phyloP scores from a whole-genome alignment of 2,113 vertebrate species.

The Sceloporus tristichus region DNA sequence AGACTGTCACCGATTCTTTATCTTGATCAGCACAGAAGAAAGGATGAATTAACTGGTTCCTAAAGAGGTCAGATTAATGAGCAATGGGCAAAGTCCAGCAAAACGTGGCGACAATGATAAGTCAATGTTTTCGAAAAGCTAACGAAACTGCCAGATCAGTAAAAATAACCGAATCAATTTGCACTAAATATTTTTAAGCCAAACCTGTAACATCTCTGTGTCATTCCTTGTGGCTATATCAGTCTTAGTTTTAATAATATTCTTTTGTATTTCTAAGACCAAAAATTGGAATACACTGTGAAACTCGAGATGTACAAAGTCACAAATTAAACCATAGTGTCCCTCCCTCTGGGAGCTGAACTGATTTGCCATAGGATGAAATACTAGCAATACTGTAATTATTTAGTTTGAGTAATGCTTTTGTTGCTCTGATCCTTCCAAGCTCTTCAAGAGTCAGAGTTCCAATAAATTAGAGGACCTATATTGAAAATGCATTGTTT shows the following conservation, averaged over 20 bases:
- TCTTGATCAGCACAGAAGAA: conserved; percentile 29
- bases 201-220: conserved; percentile 80
- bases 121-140: conserved; percentile 65
- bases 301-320: conserved; percentile 36
- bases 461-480: conserved; percentile 17
- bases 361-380: conserved; percentile 21
- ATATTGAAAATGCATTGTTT: conserved; percentile 36
- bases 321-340: conserved; percentile 34
- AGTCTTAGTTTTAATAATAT: conserved; percentile 69
- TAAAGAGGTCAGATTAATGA: conserved; percentile 2
- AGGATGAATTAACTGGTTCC: conserved; percentile 58
- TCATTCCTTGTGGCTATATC: conserved; percentile 73
- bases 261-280: conserved; percentile 52
- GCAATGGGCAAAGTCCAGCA: conserved; percentile 36
- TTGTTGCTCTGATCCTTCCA: conserved; percentile 39
- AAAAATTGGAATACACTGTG: conserved; percentile 50
- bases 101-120: conserved; percentile 45
- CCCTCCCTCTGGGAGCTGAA: conserved; percentile 19
- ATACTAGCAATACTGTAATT: conserved; percentile 18
- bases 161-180: conserved; percentile 80
- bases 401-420: conserved; percentile 41
- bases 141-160: conserved; percentile 76
- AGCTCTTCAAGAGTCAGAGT: conserved; percentile 31
- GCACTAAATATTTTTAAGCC: conserved; percentile 69
- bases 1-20: conserved; percentile 43